These are phyloP conservation scores for Parasteatoda lunata DNA, from an alignment of 2,888 invertebrate genomes.

Conservation along the genomic window DNA sequence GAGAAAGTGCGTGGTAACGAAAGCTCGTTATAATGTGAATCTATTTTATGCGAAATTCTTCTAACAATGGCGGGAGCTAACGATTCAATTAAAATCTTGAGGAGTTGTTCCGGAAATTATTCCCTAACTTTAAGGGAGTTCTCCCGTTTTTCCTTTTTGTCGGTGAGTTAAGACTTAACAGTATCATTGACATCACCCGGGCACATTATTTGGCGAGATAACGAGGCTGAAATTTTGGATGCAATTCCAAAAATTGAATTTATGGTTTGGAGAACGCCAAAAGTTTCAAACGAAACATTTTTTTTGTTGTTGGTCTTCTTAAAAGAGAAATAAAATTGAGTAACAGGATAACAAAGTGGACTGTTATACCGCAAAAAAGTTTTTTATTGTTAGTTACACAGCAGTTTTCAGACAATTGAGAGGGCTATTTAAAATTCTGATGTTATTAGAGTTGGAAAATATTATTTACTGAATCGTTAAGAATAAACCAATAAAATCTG, in stretches of 20 bases:
- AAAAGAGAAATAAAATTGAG: too few relatives aligned
- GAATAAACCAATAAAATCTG: too few relatives aligned
- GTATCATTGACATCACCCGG: neutral
- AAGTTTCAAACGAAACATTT: too few relatives aligned
- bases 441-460: too few relatives aligned
- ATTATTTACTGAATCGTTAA: too few relatives aligned
- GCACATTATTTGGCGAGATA: constrained; percentile 22
- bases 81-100: constrained; percentile 47
- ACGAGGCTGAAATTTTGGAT: constrained; percentile 28
- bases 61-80: constrained; percentile 41
- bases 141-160: neutral
- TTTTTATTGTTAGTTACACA: too few relatives aligned
- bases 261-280: neutral
- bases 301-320: too few relatives aligned
- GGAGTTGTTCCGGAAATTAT: constrained; percentile 17
- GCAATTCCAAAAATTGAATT: constrained; percentile 23
- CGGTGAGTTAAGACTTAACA: neutral
- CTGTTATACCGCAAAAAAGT: too few relatives aligned
- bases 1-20: constrained; percentile 1
- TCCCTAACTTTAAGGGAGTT: neutral
- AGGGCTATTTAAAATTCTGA: too few relatives aligned
- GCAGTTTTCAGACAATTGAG: too few relatives aligned
- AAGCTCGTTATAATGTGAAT: constrained; percentile 35
- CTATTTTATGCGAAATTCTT: constrained; percentile 20
- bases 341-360: too few relatives aligned